phyloP scores from a whole-genome alignment of 2,888 invertebrate species.

The Lepidochrysops patricia region DNA sequence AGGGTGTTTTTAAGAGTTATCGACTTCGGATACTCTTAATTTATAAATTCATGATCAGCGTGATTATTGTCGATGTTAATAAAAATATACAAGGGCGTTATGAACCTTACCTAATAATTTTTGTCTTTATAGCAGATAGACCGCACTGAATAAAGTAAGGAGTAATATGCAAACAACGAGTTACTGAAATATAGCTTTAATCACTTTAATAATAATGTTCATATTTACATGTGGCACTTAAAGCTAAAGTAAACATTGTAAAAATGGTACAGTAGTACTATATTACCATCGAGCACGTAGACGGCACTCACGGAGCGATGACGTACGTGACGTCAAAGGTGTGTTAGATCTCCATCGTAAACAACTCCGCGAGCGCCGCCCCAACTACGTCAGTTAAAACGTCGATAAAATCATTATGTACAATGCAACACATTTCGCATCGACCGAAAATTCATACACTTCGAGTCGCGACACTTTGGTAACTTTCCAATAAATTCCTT shows the following conservation, averaged over 20 bases:
- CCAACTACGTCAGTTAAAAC: slow-evolving; percentile 1
- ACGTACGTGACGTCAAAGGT: neutral
- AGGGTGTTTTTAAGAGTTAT: neutral
- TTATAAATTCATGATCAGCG: neutral
- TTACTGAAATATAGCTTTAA: slow-evolving; percentile 73
- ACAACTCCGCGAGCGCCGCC: neutral
- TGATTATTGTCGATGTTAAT: neutral
- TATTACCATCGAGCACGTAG: slow-evolving; percentile 9
- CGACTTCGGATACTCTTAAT: neutral
- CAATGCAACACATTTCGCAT: neutral
- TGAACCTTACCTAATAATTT: too few relatives aligned
- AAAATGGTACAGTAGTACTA: slow-evolving; percentile 37
- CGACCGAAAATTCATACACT: slow-evolving; percentile 2
- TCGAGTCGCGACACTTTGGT: neutral
- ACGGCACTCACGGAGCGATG: neutral
- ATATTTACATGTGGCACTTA: slow-evolving; percentile 65
- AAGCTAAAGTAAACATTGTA: slow-evolving; percentile 64
- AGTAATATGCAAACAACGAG: slow-evolving; percentile 25
- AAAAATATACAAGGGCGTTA: too few relatives aligned
- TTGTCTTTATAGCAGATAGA: too few relatives aligned
- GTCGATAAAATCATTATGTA: slow-evolving; percentile 7
- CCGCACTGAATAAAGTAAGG: too few relatives aligned
- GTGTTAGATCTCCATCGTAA: neutral
- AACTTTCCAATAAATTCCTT: slow-evolving; percentile 3
- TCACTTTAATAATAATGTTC: slow-evolving; percentile 63